Evolutionary conservation across 2,113 vertebrate species (phyloP), one percentile per base, ranked within the genome.

Genomic region (Malurus alboscapulatus): DNA sequence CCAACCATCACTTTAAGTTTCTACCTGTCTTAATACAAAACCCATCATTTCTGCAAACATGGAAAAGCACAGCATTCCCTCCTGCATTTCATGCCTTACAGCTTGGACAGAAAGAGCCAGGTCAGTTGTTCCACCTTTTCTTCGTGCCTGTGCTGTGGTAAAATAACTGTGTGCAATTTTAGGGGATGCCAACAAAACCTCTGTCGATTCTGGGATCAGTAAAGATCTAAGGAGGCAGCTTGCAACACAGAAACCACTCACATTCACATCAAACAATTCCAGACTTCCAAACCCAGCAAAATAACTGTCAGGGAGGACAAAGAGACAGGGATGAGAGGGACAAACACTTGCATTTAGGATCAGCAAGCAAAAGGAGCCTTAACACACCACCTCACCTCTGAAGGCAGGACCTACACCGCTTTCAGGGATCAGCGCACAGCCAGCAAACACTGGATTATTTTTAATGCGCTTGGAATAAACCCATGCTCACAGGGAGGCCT

Each of bases 401-500:
- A 21, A 69, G 48, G 48, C 80, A 86, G 80, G 73, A 57, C 45
- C 76, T 2, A 0, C 4, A 3, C 44, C 0, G 0, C 81, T 58
- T 1, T 0, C 54, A n/a, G 81, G 58, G 58, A 73, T 87, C 93
- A 83, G 78, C 1, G 1, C 32, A 2, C 55, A 38, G 15, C 1
- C 38, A 76, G 78, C n/a, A 76, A 96, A 66, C 2, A 4, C 27
- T 0, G 75, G 84, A 94, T 96, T 95, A 91, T 30, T 92, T 79
- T 47, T 88, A 92, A 94, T 71, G 59, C 1, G 8, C 74, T 95
- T 92, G 84, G 77, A 94, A 89, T 69, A 92, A 96, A 89, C 79
- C 34, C 10, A 0, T 50, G 54, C 88, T 82, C 17, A 1, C 2
- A 2, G 27, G n/a, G 55, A 83, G 81, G 74, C 66, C 77, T 24